phyloP scores from a whole-genome alignment of 1,140 invertebrate genomes.

The Melipona quadrifasciata region DNA sequence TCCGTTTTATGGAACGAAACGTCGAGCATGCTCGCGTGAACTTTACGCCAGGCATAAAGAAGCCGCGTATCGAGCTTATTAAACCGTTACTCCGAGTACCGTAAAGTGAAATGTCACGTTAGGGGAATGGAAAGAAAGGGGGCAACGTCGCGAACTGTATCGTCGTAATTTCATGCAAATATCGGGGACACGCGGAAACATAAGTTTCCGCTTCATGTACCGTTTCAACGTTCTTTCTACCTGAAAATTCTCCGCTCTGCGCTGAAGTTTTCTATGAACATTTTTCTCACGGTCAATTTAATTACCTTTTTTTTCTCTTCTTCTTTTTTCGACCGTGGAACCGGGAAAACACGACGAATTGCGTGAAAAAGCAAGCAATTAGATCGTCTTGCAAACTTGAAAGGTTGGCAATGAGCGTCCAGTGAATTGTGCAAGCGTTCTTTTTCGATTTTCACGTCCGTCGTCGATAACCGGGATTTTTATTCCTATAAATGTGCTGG shows the following conservation, averaged over 20 bases:
- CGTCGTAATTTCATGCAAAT: constrained; percentile 23
- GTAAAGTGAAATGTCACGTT: constrained; percentile 30
- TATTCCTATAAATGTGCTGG: too few relatives aligned
- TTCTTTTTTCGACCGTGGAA: too few relatives aligned
- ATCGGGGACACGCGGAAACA: neutral
- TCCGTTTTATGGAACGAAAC: constrained; percentile 14
- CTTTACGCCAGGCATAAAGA: constrained; percentile 38
- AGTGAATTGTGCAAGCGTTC: too few relatives aligned
- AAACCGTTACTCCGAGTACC: constrained; percentile 35
- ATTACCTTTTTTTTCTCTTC: too few relatives aligned
- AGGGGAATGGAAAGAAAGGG: neutral
- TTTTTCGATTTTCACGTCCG: too few relatives aligned
- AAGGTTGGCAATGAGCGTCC: too few relatives aligned
- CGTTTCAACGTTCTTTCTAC: neutral
- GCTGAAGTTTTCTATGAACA: too few relatives aligned
- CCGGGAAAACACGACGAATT: too few relatives aligned
- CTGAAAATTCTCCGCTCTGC: neutral
- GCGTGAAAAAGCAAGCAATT: too few relatives aligned
- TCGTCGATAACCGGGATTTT: too few relatives aligned
- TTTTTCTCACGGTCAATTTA: too few relatives aligned
- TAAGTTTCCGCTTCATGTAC: neutral
- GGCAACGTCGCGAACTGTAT: neutral
- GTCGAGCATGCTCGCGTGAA: neutral
- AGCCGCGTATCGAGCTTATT: constrained; percentile 25
- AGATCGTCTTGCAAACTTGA: too few relatives aligned